Base-by-base conservation (phyloP, 2,888 invertebrate species). In the Sisyra terminalis region DNA sequence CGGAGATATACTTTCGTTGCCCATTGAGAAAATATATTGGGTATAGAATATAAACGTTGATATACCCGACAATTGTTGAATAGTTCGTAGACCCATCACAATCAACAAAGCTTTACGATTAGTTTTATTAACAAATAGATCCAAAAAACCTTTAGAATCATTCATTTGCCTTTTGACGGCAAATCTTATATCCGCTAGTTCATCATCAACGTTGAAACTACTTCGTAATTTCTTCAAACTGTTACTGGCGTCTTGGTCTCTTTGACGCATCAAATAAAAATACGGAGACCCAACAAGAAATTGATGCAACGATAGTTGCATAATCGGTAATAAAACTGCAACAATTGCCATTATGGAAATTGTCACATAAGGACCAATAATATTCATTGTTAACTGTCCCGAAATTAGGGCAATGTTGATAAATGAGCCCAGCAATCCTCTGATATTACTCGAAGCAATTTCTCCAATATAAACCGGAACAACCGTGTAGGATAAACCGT, bases 231-330 rank as follows among this genome's bases (percentile, higher is more conserved):
- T 35, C 29, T 37, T 13, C 13, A 46, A 32, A 36, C 31, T 38
- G 11, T 31, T 6, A 11, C 29, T 30, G 8, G 37, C 38, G 4
- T 31, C 11, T 29, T 37, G 36, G 6, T 37, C 11, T 9, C 17
- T n/a, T 3, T 30, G 29, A 17, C 37, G 45, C 32, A 45, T 40
- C 37, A 48, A 46, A 2, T 47, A 42, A 31, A 44, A 50, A 30
- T 50, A 48, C 10, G 50, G 51, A 2, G 50, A 50, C 34, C 51
- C 50, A 1, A 50, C 48, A 24, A 49, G 40, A 10, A 49, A 49
- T 7, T 41, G 14, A 16, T 50, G 47, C 14, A 44, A 39, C n/a
- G 44, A 14, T 4, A 49, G 37, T 24, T 44, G 42, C 3, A 50
- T n/a, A 3, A 50, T n/a, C 2, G 51, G 48, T 15, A 51, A 43